phyloP scores from a whole-genome alignment of 2,113 vertebrate genomes.

The Onychostoma macrolepis region DNA sequence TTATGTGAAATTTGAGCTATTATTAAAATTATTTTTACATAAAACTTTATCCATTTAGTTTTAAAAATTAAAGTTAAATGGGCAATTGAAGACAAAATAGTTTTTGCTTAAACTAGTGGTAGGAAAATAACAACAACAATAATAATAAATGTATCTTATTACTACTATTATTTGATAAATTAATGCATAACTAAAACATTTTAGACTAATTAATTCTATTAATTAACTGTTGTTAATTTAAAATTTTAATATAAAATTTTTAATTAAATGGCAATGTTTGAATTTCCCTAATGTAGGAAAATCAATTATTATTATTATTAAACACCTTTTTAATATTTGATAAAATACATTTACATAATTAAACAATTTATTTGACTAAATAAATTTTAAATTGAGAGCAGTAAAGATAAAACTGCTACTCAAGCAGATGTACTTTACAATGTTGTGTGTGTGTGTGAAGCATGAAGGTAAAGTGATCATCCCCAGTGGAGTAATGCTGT shows the following conservation, averaged over 20 bases:
- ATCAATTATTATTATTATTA: neutral
- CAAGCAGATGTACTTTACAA: neutral
- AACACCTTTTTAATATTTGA: neutral
- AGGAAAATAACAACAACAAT: neutral
- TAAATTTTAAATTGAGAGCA: neutral
- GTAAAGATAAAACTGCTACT: neutral
- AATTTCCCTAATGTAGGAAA: neutral
- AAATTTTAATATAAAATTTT: neutral
- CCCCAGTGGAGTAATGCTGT: conserved; percentile 26
- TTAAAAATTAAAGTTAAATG: neutral
- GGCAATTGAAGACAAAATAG: neutral
- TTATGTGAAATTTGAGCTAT: too few relatives aligned
- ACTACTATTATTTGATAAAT: neutral
- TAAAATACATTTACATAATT: neutral
- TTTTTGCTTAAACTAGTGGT: neutral
- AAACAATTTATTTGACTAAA: neutral
- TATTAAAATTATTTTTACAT: neutral
- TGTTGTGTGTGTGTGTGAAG: conserved; percentile 2
- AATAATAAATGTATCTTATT: neutral
- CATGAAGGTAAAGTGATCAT: conserved; percentile 29
- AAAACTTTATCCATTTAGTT: neutral
- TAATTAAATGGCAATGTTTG: neutral
- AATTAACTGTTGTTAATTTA: too few relatives aligned
- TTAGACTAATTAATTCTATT: neutral
- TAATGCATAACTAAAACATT: neutral